Evolutionary conservation across 2,113 vertebrate genomes (phyloP).

Genomic region (Siphamia tubifer): DNA sequence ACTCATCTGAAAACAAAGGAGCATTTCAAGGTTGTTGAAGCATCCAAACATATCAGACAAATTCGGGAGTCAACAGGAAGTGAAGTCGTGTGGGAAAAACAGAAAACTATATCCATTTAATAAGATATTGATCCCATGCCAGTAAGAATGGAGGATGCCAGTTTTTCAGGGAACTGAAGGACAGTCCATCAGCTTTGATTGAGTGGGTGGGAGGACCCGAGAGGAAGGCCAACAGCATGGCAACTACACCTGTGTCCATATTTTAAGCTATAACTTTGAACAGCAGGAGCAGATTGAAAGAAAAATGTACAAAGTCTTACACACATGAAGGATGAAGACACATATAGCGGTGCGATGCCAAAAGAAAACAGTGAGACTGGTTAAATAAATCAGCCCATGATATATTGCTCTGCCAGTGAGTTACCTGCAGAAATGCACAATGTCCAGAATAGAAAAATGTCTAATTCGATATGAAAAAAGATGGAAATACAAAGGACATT

Average conservation of each 20-base stretch:
- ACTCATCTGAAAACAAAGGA: background rate
- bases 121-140: constrained; percentile 68
- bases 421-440: constrained; percentile 11
- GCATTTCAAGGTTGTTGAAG: constrained; percentile 52
- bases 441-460: constrained; percentile 12
- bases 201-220: constrained; percentile 37
- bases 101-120: constrained; percentile 59
- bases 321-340: background rate
- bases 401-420: constrained; percentile 21
- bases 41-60: constrained; percentile 9
- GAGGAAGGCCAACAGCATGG: constrained; percentile 35
- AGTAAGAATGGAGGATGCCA: constrained; percentile 56
- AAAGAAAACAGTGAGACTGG: background rate
- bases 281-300: background rate
- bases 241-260: constrained; percentile 32
- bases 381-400: constrained; percentile 32
- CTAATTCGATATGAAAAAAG: constrained; percentile 12
- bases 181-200: constrained; percentile 63
- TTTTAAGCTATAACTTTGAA: constrained; percentile 9
- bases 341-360: background rate
- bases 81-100: background rate
- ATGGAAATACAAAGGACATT: constrained; percentile 19
- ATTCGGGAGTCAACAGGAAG: constrained; percentile 24
- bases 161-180: constrained; percentile 54
- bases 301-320: too few relatives aligned